Base-by-base conservation (phyloP, 2,797 vertebrate genomes). In the Salarias fasciatus region DNA sequence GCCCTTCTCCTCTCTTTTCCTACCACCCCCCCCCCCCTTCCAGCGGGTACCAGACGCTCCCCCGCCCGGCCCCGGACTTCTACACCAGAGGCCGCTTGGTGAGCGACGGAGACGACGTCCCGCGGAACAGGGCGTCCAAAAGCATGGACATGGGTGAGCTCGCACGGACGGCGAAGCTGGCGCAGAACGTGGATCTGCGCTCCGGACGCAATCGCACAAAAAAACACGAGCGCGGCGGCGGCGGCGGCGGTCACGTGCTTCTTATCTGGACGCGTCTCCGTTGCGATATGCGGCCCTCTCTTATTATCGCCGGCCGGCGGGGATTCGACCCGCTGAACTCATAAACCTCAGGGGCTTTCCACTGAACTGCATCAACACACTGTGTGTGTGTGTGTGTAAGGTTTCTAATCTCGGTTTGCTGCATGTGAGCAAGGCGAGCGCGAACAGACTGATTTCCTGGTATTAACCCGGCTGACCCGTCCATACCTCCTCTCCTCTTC, bases 91-190 rank as follows among this genome's bases (percentile, higher is more conserved):
- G 2, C 12, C 56, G 14, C 0, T 41, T 52, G 2, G 13, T 11
- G 54, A 54, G 48, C 2, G 58, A 71, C 30, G 8, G 33, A 15
- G 82, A 80, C 92, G 94, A 88, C 79, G 50, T 66, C 55, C 94
- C 89, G 33, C 93, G 92, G 82, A 91, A 92, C 84, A 93, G 95
- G 87, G 79, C 92, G 36, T 97, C 95, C 18, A 97, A 96, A 85
- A 96, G 95, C 93, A 96, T 97, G 95, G 96, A 97, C 86, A 87
- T 96, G 49, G 94, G 96, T 96, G 90, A 93, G 94, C 44, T 42
- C 37, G n/a, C n/a, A n/a, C n/a, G n/a, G n/a, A n/a, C n/a, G n/a
- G n/a, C n/a, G n/a, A n/a, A n/a, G n/a, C n/a, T n/a, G n/a, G n/a
- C n/a, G n/a, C n/a, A n/a, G n/a, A n/a, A n/a, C n/a, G n/a, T n/a